These are phyloP conservation scores for Tachyglossus aculeatus DNA, from an alignment of 2,797 vertebrate genomes.

Conservation along the genomic window DNA sequence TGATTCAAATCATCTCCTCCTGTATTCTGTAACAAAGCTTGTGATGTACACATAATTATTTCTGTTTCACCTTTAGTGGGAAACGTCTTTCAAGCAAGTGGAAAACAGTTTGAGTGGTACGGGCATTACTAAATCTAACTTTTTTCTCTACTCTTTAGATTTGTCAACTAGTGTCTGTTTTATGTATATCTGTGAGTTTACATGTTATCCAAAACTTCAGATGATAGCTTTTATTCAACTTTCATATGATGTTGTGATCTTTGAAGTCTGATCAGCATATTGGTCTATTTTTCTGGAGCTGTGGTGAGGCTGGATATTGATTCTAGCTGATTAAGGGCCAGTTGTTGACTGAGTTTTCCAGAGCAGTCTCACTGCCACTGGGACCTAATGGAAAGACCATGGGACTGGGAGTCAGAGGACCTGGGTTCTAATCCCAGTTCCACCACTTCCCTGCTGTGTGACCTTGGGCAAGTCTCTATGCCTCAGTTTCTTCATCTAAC, in stretches of 20 bases:
- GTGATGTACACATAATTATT: conserved; percentile 19
- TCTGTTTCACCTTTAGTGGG: conserved; percentile 39
- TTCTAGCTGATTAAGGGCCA: too few relatives aligned
- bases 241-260: neutral
- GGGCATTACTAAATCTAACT: conserved; percentile 28
- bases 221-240: conserved; percentile 4
- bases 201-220: neutral
- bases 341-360: too few relatives aligned
- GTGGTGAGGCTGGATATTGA: too few relatives aligned
- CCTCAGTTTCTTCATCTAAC: neutral
- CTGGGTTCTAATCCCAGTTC: too few relatives aligned
- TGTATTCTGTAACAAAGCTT: conserved; percentile 18
- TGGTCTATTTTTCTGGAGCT: neutral
- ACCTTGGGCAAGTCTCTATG: neutral
- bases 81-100: conserved; percentile 50
- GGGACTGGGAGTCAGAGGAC: too few relatives aligned
- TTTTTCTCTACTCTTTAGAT: conserved; percentile 40
- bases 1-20: conserved; percentile 15
- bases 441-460: neutral
- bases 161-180: conserved; percentile 40
- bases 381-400: too few relatives aligned
- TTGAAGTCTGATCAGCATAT: neutral
- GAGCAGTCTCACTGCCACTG: too few relatives aligned
- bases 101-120: conserved; percentile 46
- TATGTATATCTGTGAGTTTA: conserved; percentile 18